These are phyloP conservation scores for Aphidius gifuensis DNA, from an alignment of 1,140 invertebrate genomes.

Conservation along the genomic window DNA sequence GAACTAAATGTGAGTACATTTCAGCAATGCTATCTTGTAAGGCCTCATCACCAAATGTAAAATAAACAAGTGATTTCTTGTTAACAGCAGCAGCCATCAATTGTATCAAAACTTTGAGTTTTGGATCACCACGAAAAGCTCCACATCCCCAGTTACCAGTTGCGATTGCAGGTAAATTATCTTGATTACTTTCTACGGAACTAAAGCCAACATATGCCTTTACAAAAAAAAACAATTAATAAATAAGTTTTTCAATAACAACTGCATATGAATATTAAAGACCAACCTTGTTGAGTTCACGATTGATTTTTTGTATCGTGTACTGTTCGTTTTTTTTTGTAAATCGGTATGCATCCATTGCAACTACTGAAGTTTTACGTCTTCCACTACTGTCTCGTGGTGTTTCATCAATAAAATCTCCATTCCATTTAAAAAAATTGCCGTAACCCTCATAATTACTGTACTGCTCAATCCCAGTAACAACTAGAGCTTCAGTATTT, in stretches of 20 bases:
- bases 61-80: constrained; percentile 76
- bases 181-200: constrained; percentile 37
- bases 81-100: constrained; percentile 79
- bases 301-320: constrained; percentile 57
- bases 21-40: constrained; percentile 69
- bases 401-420: constrained; percentile 71
- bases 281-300: constrained; percentile 82
- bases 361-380: constrained; percentile 74
- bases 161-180: constrained; percentile 68
- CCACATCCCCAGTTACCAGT: constrained; percentile 99
- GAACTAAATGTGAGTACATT: constrained; percentile 68
- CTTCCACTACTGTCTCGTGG: constrained; percentile 71
- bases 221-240: constrained; percentile 26
- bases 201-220: constrained; percentile 80
- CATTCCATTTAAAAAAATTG: constrained; percentile 74
- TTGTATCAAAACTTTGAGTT: constrained; percentile 86
- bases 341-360: constrained; percentile 85
- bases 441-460: constrained; percentile 86
- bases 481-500: constrained; percentile 81
- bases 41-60: constrained; percentile 78
- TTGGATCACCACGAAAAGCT: constrained; percentile 83
- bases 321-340: constrained; percentile 58
- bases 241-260: no score
- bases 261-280: constrained; percentile 28
- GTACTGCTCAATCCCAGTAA: constrained; percentile 82